phyloP scores from a whole-genome alignment of 1,140 invertebrate species.

The Leptinotarsa lineolata region DNA sequence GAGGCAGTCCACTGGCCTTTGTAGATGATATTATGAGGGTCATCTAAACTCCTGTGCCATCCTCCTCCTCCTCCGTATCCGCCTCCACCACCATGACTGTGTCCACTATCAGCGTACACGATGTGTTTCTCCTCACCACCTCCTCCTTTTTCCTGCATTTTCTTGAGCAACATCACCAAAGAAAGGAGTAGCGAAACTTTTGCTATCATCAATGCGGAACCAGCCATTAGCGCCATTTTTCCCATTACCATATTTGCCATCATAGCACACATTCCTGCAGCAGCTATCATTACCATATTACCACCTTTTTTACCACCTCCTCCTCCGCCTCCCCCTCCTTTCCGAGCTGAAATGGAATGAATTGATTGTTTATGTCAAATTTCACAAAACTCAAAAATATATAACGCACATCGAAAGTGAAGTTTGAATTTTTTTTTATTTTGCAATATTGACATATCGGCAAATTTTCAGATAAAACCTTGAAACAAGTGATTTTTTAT shows the following conservation, averaged over 20 bases:
- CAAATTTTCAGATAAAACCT: too few relatives aligned
- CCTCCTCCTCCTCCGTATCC: constrained; percentile 54
- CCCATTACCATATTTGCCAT: constrained; percentile 69
- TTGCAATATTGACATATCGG: too few relatives aligned
- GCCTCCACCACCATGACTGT: constrained; percentile 52
- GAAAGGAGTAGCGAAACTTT: constrained; percentile 72
- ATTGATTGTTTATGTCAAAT: too few relatives aligned
- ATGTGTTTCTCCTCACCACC: constrained; percentile 62
- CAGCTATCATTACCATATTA: constrained; percentile 65
- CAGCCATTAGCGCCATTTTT: constrained; percentile 58
- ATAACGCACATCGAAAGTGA: too few relatives aligned
- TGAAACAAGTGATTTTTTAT: too few relatives aligned
- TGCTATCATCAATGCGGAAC: constrained; percentile 68
- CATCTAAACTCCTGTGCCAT: constrained; percentile 60
- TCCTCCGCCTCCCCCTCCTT: constrained; percentile 44
- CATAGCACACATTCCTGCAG: constrained; percentile 67
- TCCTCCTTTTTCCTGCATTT: constrained; percentile 61
- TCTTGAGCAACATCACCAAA: constrained; percentile 67
- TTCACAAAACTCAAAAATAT: too few relatives aligned
- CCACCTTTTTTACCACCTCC: constrained; percentile 60
- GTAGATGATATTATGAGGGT: constrained; percentile 39
- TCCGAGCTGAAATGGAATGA: constrained; percentile 40
- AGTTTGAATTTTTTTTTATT: too few relatives aligned
- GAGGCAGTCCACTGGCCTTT: constrained; percentile 36
- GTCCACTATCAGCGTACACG: constrained; percentile 61